A percentile compares a stretch with the other conserved stretches of the same genome.
phyloP scores from a whole-genome alignment of 2,888 invertebrate species.

The Apamea monoglypha region DNA sequence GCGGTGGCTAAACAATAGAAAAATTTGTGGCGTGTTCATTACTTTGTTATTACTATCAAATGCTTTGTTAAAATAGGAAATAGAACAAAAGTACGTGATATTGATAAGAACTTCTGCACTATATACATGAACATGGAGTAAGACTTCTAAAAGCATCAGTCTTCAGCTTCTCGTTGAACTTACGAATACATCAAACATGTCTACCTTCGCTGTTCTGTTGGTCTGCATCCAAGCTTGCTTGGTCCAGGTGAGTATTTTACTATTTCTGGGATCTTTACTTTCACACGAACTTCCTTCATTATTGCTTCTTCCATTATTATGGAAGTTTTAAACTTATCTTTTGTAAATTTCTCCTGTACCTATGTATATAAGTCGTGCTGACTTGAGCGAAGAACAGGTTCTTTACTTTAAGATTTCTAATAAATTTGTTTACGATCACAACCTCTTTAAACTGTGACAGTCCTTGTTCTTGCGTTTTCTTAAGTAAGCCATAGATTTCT shows the following conservation, averaged over 20 bases:
- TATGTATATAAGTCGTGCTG: too few relatives aligned
- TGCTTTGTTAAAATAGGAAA: not conserved
- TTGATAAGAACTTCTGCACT: not conserved
- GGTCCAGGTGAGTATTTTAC: not conserved
- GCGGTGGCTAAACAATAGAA: not conserved
- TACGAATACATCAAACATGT: not conserved
- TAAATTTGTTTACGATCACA: too few relatives aligned
- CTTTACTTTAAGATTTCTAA: too few relatives aligned
- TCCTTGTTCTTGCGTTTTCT: not conserved
- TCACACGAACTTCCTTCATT: too few relatives aligned
- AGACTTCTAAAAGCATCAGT: conserved; percentile 6
- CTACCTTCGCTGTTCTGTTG: conserved; percentile 3
- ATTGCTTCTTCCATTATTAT: too few relatives aligned
- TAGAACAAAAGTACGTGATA: not conserved
- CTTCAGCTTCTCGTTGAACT: conserved; percentile 45
- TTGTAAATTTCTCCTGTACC: too few relatives aligned
- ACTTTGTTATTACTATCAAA: not conserved
- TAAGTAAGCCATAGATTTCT: not conserved
- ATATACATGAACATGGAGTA: not conserved
- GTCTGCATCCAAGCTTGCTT: conserved; percentile 53
- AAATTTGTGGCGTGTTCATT: not conserved
- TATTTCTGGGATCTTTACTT: not conserved
- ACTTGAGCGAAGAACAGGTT: too few relatives aligned
- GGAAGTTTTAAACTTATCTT: too few relatives aligned
- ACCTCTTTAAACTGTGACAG: too few relatives aligned